Base-by-base conservation (phyloP, 1,140 invertebrate genomes). In the Scaptomyza montana region DNA sequence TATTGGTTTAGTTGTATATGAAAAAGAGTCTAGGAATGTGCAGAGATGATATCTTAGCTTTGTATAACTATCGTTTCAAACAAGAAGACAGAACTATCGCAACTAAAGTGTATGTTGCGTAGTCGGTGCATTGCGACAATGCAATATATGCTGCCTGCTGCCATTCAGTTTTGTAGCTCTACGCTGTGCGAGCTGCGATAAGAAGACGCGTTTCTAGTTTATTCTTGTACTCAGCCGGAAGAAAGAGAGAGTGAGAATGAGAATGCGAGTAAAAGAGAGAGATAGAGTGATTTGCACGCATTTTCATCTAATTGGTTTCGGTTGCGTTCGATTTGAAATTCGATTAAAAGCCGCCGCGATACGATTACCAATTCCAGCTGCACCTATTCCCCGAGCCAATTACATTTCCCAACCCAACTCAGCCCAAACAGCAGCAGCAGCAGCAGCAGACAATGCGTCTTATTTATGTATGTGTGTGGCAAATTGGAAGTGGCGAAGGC, bases 301-400 rank as follows among this genome's bases (percentile, higher is more conserved):
- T 63, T 70, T 70, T 21, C 50, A 25, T 64, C 72, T 74, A 74
- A 74, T 74, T 74, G 72, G 72, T 74, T 74, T 71, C 67, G 54
- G 25, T 70, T 64, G 67, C 54, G 66, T 74, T 74, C 67, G 67
- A 74, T 74, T 74, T 71, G 72, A 70, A 70, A 74, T 74, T 74
- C 72, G 72, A 74, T 74, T 74, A 74, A 74, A 71, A 60, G 54
- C 53, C 60, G 54, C 72, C 72, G 66, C 66, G 66, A 51, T 53
- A 60, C 59, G 59, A 64, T 74, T 74, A 63, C 71, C 71, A 70
- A 73, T 61, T 61, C 55, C 65, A 36, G 33, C 33, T 68, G 56
- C 45, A 56, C 33, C 70, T 63, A 74, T 74, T 74, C 71, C 71
- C 71, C 66, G 59, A 74, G 71, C 71, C 71, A 74, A 74, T 74